Percentiles rank a stretch among this genome's conserved stretches.
Evolutionary conservation across 2,888 invertebrate genomes (phyloP).

Genomic region (Smittia aterrima): DNA sequence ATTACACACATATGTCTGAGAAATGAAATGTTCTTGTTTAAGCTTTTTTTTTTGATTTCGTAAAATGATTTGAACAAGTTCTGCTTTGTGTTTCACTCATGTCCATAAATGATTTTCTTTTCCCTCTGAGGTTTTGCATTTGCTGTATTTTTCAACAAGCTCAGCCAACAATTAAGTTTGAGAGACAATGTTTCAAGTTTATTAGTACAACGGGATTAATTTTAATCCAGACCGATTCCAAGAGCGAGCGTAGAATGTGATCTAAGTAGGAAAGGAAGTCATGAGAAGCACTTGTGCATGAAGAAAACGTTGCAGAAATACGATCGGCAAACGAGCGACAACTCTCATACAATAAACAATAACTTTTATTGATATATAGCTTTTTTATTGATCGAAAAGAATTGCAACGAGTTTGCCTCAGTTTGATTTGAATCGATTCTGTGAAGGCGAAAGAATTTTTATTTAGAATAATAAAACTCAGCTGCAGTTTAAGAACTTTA

Average conservation of each 20-base stretch:
- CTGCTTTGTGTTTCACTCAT: slow-evolving; percentile 6
- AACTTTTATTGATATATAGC: slow-evolving; percentile 36
- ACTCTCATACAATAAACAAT: slow-evolving; percentile 35
- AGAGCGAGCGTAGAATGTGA: no score
- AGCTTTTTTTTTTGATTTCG: slow-evolving; percentile 15
- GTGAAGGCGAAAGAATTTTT: no score
- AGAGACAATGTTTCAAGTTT: background rate
- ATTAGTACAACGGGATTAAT: slow-evolving; percentile 7
- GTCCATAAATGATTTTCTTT: slow-evolving; percentile 5
- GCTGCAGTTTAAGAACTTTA: no score
- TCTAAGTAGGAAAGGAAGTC: background rate
- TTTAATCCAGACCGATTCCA: background rate
- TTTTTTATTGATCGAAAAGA: slow-evolving; percentile 34
- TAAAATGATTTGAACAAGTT: background rate
- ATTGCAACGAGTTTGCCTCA: background rate
- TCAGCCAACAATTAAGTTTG: no score
- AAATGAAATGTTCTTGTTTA: slow-evolving; percentile 8
- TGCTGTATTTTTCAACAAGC: background rate
- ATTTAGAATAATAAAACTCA: no score
- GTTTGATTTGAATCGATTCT: background rate
- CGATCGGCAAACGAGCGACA: background rate
- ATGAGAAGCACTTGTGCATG: slow-evolving; percentile 28
- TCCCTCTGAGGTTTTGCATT: background rate
- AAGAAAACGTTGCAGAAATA: slow-evolving; percentile 14
- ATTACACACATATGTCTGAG: slow-evolving; percentile 14